phyloP scores from a whole-genome alignment of 2,888 invertebrate species.

The Cephalotes varians region DNA sequence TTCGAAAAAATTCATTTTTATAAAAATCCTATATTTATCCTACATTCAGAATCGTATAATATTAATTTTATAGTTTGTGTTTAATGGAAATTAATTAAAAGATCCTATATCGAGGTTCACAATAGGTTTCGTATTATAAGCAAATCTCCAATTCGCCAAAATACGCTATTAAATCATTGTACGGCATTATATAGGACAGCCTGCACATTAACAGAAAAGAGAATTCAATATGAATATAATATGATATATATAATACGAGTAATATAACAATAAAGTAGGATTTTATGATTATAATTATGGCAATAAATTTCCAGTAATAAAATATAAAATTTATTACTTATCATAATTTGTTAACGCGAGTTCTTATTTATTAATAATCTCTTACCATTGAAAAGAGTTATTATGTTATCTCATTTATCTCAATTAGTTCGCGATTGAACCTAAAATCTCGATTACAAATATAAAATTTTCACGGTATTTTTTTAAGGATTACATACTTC shows the following conservation, averaged over 20 bases:
- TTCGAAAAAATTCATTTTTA: not conserved
- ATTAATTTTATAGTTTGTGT: not conserved
- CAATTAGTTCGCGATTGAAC: constrained; percentile 8
- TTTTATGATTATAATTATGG: not conserved
- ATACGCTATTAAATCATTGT: constrained; percentile 14
- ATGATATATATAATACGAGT: not conserved
- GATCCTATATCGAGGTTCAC: not conserved
- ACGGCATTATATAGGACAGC: not conserved
- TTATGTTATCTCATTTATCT: not conserved
- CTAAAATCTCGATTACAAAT: not conserved
- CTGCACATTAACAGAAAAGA: not conserved
- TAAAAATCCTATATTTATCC: not conserved
- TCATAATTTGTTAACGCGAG: constrained; percentile 13
- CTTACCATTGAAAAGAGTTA: not conserved
- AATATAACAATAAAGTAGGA: not conserved
- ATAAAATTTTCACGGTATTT: constrained; percentile 25
- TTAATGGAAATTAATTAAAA: constrained; percentile 22
- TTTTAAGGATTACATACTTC: not conserved
- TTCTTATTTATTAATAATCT: constrained; percentile 8
- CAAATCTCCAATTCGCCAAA: not conserved
- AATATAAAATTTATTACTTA: constrained; percentile 3
- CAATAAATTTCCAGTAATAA: not conserved
- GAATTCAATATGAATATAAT: not conserved
- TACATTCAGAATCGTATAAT: not conserved
- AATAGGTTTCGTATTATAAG: not conserved